A percentile compares a stretch with the other conserved stretches of the same genome.
Conservation (phyloP, 2,888 invertebrate species). For the Lottia gigantea region DNA sequence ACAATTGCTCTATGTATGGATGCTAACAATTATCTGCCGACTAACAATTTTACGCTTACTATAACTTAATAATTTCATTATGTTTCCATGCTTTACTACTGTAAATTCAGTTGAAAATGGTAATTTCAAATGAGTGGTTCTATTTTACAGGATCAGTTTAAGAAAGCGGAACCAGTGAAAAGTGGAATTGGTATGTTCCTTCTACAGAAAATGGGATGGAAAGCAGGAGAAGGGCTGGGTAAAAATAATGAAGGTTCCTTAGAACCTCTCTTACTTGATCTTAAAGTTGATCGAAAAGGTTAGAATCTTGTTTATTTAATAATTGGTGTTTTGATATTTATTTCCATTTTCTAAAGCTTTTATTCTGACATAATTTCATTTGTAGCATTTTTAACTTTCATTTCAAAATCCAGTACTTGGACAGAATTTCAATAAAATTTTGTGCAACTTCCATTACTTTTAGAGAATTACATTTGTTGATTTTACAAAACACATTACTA, state of each 20-base stretch:
- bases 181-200: conserved; percentile 97
- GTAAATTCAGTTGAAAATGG: too few relatives aligned
- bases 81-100: too few relatives aligned
- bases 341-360: neutral
- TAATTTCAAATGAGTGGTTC: neutral
- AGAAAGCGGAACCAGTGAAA: conserved; percentile 87
- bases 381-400: too few relatives aligned
- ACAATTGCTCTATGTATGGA: too few relatives aligned
- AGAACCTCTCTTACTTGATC: conserved; percentile 89
- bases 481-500: too few relatives aligned
- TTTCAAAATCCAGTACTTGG: too few relatives aligned
- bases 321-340: neutral
- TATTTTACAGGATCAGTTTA: conserved; percentile 83
- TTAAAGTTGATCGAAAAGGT: conserved; percentile 96
- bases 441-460: too few relatives aligned
- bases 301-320: neutral
- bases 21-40: too few relatives aligned
- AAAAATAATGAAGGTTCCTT: conserved; percentile 92
- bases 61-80: too few relatives aligned
- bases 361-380: neutral
- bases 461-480: too few relatives aligned
- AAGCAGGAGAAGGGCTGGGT: conserved; percentile 94
- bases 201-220: conserved; percentile 99
- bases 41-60: too few relatives aligned
- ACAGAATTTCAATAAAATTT: too few relatives aligned